Evolutionary conservation across 2,113 vertebrate genomes (phyloP).

Genomic region (Pica pica): DNA sequence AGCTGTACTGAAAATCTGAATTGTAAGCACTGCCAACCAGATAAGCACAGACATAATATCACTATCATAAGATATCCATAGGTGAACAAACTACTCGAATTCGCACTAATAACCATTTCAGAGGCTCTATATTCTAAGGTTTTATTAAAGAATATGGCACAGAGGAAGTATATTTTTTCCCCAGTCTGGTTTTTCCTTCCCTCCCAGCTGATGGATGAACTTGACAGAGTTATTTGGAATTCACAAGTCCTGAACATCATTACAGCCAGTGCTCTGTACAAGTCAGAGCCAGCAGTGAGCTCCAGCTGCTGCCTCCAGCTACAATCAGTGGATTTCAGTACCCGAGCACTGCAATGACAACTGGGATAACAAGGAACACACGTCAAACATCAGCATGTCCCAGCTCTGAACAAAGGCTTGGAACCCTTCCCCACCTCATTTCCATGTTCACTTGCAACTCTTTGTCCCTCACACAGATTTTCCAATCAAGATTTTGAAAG

Average conservation of each 20-base stretch:
- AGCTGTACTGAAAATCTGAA: background rate
- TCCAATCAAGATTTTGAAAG: background rate
- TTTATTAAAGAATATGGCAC: background rate
- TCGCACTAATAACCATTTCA: background rate
- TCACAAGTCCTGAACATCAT: background rate
- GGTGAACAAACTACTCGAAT: background rate
- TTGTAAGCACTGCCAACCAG: background rate
- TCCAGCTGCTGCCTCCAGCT: conserved; percentile 27
- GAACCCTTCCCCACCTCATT: background rate
- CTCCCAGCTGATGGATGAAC: conserved; percentile 6
- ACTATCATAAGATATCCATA: background rate
- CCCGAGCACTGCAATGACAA: background rate
- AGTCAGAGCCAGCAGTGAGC: background rate
- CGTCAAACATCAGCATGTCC: background rate
- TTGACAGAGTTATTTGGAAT: background rate
- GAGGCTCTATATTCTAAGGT: background rate
- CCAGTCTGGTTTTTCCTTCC: background rate
- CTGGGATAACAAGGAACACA: background rate
- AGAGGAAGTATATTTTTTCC: background rate
- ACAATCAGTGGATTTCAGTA: background rate
- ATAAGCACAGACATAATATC: background rate
- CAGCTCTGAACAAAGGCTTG: background rate
- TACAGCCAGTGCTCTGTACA: background rate
- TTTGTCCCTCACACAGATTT: background rate
- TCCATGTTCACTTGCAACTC: background rate